These are phyloP conservation scores for Bradypodion ventrale DNA, from an alignment of 2,797 vertebrate genomes.

Conservation along the genomic window DNA sequence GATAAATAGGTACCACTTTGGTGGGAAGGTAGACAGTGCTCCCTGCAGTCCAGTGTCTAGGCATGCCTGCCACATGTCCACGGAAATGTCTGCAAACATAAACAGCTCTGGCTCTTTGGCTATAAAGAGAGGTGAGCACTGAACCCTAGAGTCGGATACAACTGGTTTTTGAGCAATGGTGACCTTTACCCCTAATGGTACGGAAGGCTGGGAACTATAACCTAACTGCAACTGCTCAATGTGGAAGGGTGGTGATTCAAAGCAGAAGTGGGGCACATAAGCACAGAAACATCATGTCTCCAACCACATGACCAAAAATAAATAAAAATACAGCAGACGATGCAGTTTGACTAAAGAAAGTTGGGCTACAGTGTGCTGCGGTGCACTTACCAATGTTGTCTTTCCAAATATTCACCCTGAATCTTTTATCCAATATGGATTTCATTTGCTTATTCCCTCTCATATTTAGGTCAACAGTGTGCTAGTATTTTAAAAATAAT, in stretches of 20 bases:
- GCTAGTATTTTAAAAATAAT: constrained; percentile 48
- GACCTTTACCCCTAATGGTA: no score
- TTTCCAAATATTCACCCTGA: constrained; percentile 27
- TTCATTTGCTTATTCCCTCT: constrained; percentile 48
- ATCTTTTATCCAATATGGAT: constrained; percentile 43
- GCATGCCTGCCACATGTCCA: no score
- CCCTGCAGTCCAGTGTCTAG: no score
- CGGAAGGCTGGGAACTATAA: no score
- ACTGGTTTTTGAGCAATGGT: no score
- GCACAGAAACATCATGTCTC: constrained; percentile 22
- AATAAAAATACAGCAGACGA: background rate
- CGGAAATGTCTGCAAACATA: no score
- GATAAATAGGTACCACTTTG: no score
- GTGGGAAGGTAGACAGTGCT: no score
- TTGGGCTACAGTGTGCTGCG: no score
- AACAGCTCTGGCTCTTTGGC: no score
- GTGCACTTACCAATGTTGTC: constrained; percentile 33
- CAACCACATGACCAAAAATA: background rate
- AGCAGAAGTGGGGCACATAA: background rate
- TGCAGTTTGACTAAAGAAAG: accelerated
- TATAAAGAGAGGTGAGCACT: no score
- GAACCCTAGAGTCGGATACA: no score
- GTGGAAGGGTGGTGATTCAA: background rate
- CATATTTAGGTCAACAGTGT: constrained; percentile 54
- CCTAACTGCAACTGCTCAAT: background rate